Evolutionary conservation across 2,113 vertebrate genomes (phyloP).

Genomic region (Dicentrarchus labrax): DNA sequence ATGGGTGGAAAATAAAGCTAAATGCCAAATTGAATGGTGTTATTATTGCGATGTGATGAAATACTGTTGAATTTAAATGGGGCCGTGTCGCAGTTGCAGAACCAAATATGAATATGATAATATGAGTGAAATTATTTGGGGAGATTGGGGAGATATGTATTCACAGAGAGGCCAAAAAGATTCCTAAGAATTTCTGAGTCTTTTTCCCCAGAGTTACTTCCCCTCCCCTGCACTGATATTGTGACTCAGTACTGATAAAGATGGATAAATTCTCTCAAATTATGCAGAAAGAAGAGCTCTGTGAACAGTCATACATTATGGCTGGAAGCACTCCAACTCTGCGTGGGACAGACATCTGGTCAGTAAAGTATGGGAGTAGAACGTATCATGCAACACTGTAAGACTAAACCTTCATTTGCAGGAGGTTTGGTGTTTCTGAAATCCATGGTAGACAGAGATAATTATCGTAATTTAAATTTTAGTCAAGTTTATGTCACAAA

Average conservation of each 20-base stretch:
- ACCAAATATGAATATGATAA: constrained; percentile 10
- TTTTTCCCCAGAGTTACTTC: constrained; percentile 13
- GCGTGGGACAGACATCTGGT: constrained; percentile 68
- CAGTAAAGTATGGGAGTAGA: constrained; percentile 41
- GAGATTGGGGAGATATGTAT: constrained; percentile 8
- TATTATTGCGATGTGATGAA: constrained; percentile 55
- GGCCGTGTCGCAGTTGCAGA: constrained; percentile 20
- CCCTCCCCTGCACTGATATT: background rate
- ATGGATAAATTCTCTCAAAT: constrained; percentile 9
- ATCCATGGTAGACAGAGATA: background rate
- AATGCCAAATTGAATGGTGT: constrained; percentile 50
- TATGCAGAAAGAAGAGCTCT: constrained; percentile 12
- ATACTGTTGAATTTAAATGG: constrained; percentile 43
- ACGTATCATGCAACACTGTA: constrained; percentile 28
- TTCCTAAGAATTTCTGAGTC: constrained; percentile 16
- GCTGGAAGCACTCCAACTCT: constrained; percentile 30
- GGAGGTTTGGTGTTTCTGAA: constrained; percentile 8
- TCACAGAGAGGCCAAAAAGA: constrained; percentile 3
- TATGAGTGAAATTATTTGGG: background rate
- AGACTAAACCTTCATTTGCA: constrained; percentile 23
- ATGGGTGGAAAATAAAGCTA: constrained; percentile 53
- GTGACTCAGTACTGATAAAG: constrained; percentile 49
- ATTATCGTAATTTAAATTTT: background rate
- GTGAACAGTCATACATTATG: constrained; percentile 30
- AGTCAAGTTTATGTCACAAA: background rate